Evolutionary conservation across 2,113 vertebrate genomes (phyloP).

Genomic region (Burhinus bistriatus): DNA sequence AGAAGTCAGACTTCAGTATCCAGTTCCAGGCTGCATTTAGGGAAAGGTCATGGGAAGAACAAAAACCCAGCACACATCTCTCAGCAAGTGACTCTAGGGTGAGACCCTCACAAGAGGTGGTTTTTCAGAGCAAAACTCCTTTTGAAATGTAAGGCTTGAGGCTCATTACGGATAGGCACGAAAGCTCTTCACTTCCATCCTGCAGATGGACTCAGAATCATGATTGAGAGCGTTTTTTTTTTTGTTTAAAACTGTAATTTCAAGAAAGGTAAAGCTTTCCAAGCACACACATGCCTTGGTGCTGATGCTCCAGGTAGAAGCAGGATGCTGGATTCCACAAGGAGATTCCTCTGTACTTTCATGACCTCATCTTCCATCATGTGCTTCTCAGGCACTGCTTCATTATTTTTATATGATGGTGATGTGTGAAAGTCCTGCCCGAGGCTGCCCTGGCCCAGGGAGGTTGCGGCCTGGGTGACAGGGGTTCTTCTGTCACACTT

Average conservation of each 20-base stretch:
- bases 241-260: not conserved
- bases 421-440: not conserved
- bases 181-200: not conserved
- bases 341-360: not conserved
- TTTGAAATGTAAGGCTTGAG: not conserved
- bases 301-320: not conserved
- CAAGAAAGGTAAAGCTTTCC: not conserved
- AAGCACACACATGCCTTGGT: not conserved
- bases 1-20: not conserved
- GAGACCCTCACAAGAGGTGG: not conserved
- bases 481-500: not conserved
- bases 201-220: not conserved
- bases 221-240: not conserved
- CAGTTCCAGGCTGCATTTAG: not conserved
- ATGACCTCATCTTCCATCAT: not conserved
- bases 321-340: not conserved
- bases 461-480: not conserved
- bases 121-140: not conserved
- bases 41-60: not conserved
- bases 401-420: fast-evolving
- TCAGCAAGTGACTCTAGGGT: not conserved
- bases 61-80: not conserved
- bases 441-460: not conserved
- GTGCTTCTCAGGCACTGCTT: not conserved
- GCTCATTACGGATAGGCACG: not conserved